Percentiles rank a stretch among this genome's conserved stretches.
These are phyloP conservation scores for Aegithalos caudatus DNA, from an alignment of 2,113 vertebrate species.

Conservation along the genomic window DNA sequence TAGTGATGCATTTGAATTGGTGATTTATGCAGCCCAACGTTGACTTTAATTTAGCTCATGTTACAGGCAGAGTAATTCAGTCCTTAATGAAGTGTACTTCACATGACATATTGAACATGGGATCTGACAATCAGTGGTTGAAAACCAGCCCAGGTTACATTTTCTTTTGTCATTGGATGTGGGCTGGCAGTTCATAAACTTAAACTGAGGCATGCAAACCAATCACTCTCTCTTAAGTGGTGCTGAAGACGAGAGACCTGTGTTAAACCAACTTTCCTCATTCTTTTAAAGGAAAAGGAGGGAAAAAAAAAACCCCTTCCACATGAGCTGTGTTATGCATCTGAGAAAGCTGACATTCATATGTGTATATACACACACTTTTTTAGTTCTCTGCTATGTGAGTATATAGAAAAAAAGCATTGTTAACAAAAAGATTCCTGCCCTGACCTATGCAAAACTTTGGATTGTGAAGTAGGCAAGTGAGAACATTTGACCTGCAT, in stretches of 20 bases:
- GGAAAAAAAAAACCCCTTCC: neutral
- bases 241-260: neutral
- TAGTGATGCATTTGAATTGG: slow-evolving; percentile 50
- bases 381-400: neutral
- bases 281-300: neutral
- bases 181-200: slow-evolving; percentile 68
- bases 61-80: slow-evolving; percentile 69
- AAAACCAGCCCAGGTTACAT: slow-evolving; percentile 54
- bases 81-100: slow-evolving; percentile 69
- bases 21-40: slow-evolving; percentile 66
- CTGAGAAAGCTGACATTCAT: neutral
- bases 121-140: slow-evolving; percentile 62
- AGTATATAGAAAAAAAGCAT: neutral
- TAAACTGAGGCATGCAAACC: neutral
- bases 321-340: neutral
- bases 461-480: neutral
- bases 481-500: neutral
- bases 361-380: neutral
- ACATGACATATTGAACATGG: slow-evolving; percentile 64
- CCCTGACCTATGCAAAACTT: neutral
- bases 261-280: neutral
- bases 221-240: neutral
- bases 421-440: neutral
- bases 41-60: slow-evolving; percentile 69
- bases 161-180: slow-evolving; percentile 66